Base-by-base conservation (phyloP, 2,113 vertebrate genomes). In the Rhea pennata region DNA sequence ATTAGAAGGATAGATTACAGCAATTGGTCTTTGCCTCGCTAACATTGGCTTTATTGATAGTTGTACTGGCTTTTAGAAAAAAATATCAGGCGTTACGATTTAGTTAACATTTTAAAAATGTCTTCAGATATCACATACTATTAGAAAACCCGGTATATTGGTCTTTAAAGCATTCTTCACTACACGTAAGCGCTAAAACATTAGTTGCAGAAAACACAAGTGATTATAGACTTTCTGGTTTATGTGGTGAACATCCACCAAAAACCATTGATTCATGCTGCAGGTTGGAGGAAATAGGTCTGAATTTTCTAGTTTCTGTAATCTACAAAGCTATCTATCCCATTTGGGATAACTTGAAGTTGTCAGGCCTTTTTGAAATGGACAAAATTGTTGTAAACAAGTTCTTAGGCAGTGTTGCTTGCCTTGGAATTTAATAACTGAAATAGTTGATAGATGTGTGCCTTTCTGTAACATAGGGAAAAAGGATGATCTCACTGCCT, bases 1-100 rank as follows among this genome's bases (percentile, higher is more conserved):
- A 95, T 70, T 87, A 53, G 87, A 94, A 46, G 56, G 89, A 84
- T 27, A 87, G 72, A 88, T 97, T 72, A 72, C 39, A 86, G 33
- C 86, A 81, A 78, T 75, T 86, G 69, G 65, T 78, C 16, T n/a
- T 92, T 62, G 26, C 29, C 48, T 95, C 69, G 73, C 53, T 82
- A 85, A 76, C 20, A 54, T 62, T 54, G 50, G 36, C 33, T 74
- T 73, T 2, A 2, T 66, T 87, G 70, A 29, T 72, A 62, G 21
- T 44, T 87, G 23, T 66, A 85, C 70, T 80, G 62, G 48, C 54
- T 90, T 88, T 59, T 46, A 13, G 7, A 10, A 51, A 94, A 94
- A 74, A 78, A 77, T 14, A 81, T 20, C 12, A 76, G 42, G 31
- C 4, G n/a, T 84, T 58, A 73, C 2, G 0, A 46, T 84, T 72